Percentiles rank a stretch among this genome's conserved stretches.
Conservation (phyloP, 2,113 vertebrate species). For the Mus spicilegus region DNA sequence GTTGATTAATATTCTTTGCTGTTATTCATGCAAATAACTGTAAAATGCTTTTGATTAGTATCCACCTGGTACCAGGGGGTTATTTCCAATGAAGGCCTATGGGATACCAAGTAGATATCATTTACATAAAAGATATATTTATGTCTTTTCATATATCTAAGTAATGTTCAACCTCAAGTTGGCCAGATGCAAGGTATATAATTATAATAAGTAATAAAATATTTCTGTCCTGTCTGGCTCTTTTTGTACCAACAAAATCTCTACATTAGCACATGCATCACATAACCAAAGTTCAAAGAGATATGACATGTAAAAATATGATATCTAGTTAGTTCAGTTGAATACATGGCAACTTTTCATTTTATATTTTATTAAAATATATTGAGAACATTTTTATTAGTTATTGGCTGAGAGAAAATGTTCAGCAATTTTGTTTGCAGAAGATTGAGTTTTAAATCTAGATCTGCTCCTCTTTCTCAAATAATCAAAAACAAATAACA, state of each 20-base stretch:
- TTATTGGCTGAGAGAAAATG: neutral
- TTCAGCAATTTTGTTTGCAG: neutral
- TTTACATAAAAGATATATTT: neutral
- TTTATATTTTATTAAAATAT: neutral
- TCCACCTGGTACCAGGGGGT: neutral
- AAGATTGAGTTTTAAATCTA: neutral
- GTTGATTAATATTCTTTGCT: neutral
- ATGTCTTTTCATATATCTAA: neutral
- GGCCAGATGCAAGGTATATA: neutral
- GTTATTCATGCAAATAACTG: neutral
- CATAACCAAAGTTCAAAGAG: neutral
- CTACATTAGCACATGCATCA: neutral
- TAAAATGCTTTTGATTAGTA: neutral
- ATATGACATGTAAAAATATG: neutral
- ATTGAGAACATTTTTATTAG: neutral
- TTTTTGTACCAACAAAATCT: neutral
- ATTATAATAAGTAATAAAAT: neutral
- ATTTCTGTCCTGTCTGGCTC: neutral
- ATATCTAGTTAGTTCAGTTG: neutral
- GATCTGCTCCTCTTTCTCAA: neutral
- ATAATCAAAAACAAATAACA: neutral
- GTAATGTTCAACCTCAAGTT: neutral
- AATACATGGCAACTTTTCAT: neutral
- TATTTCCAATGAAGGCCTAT: rapidly evolving
- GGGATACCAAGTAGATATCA: neutral